These are phyloP conservation scores for Holcopasites calliopsidis DNA, from an alignment of 1,140 invertebrate genomes.

Conservation along the genomic window DNA sequence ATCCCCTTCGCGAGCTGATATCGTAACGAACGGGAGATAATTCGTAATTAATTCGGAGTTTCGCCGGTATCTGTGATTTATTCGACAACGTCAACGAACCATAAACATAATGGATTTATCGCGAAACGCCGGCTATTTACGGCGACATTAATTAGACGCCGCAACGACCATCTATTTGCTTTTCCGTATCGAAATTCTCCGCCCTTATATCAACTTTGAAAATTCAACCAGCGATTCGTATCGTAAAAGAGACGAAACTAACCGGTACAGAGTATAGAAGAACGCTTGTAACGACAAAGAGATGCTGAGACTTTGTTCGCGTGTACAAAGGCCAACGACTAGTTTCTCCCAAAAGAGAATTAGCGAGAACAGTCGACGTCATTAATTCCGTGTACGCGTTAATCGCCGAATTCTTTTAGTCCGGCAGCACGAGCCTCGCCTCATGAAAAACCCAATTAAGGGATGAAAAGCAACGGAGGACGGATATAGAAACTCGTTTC, in stretches of 20 bases:
- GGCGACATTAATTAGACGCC: constrained; percentile 10
- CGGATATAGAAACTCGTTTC: neutral
- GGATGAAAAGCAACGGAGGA: neutral
- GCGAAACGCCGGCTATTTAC: neutral
- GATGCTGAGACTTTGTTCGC: too few species aligned
- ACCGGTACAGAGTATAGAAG: too few species aligned
- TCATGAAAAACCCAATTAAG: neutral
- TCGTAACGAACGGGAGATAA: neutral
- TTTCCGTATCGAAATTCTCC: neutral
- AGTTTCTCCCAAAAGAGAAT: neutral
- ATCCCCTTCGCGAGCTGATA: too few species aligned
- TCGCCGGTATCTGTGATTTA: neutral
- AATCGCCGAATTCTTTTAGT: neutral
- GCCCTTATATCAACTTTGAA: neutral
- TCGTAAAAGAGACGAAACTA: neutral
- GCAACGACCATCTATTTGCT: neutral
- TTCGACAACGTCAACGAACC: neutral
- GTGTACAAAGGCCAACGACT: too few species aligned
- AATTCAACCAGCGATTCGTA: neutral
- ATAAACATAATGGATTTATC: constrained; percentile 6
- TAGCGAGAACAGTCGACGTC: neutral
- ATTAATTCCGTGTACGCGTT: neutral
- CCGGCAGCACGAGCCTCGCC: too few species aligned
- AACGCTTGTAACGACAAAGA: too few species aligned
- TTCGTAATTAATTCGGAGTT: neutral